These are phyloP conservation scores for Falco naumanni DNA, from an alignment of 2,797 vertebrate species.

Conservation along the genomic window DNA sequence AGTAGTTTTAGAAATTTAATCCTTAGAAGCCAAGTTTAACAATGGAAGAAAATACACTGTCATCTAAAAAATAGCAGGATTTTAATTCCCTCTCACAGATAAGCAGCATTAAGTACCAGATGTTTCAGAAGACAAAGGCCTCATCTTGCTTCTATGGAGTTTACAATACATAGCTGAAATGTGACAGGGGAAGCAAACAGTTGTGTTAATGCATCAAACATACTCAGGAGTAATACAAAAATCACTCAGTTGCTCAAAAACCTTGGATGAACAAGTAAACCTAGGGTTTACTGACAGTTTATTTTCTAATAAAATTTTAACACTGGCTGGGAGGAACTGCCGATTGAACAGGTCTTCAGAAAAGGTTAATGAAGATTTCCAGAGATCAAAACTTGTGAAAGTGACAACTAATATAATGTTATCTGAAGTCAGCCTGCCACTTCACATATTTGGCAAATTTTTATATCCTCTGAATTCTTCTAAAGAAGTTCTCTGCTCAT, in stretches of 20 bases:
- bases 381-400: neutral
- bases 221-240: neutral
- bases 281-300: neutral
- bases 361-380: neutral
- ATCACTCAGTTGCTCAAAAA: neutral
- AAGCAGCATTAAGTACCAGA: neutral
- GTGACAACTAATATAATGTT: neutral
- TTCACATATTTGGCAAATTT: neutral
- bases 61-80: constrained; percentile 11
- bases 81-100: constrained; percentile 1
- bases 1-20: neutral
- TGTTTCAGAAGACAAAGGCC: neutral
- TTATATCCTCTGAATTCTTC: neutral
- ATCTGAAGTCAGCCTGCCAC: neutral
- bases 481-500: neutral
- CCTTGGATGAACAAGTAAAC: neutral
- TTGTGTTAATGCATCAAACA: neutral
- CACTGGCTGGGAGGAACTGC: neutral
- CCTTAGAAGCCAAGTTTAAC: neutral
- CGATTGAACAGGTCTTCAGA: neutral
- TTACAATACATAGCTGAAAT: neutral
- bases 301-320: neutral
- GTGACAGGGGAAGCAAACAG: neutral
- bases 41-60: neutral
- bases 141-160: neutral